A percentile compares a stretch with the other conserved stretches of the same genome.
phyloP scores from a whole-genome alignment of 2,797 vertebrate genomes.

The Valencia hispanica region DNA sequence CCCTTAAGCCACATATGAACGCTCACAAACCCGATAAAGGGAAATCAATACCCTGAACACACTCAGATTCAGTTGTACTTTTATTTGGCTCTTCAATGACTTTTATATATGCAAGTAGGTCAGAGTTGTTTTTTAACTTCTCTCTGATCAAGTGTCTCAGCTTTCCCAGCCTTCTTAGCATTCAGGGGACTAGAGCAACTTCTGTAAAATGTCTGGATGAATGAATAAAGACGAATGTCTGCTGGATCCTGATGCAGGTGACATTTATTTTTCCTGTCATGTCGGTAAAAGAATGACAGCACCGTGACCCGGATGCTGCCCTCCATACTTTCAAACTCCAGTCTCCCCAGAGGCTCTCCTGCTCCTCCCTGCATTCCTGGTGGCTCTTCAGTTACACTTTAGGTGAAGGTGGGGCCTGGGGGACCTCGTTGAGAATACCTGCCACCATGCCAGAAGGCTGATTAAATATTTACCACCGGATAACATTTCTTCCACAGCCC shows the following conservation, averaged over 20 bases:
- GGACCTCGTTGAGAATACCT: constrained; percentile 61
- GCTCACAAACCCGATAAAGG: constrained; percentile 18
- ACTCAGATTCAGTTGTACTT: neutral
- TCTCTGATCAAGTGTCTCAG: neutral
- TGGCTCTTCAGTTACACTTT: constrained; percentile 48
- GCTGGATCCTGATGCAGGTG: constrained; percentile 6
- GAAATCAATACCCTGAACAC: constrained; percentile 4
- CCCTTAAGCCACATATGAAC: neutral
- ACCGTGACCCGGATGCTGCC: constrained; percentile 6
- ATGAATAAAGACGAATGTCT: neutral
- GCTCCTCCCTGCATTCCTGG: constrained; percentile 27
- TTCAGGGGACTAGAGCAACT: neutral
- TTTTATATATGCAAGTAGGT: constrained; percentile 1
- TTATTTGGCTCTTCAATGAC: neutral
- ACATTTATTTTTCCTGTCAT: constrained; percentile 4
- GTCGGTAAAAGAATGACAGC: constrained; percentile 9
- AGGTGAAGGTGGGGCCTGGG: constrained; percentile 56
- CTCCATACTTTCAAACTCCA: neutral
- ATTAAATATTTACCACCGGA: constrained; percentile 82
- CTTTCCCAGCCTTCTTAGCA: neutral
- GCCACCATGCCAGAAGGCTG: constrained; percentile 68
- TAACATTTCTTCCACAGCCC: constrained; percentile 69
- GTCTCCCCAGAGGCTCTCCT: neutral
- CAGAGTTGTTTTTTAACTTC: constrained; percentile 11
- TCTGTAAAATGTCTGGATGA: neutral